Evolutionary conservation across 2,888 invertebrate genomes (phyloP).

Genomic region (Polietes domitor): DNA sequence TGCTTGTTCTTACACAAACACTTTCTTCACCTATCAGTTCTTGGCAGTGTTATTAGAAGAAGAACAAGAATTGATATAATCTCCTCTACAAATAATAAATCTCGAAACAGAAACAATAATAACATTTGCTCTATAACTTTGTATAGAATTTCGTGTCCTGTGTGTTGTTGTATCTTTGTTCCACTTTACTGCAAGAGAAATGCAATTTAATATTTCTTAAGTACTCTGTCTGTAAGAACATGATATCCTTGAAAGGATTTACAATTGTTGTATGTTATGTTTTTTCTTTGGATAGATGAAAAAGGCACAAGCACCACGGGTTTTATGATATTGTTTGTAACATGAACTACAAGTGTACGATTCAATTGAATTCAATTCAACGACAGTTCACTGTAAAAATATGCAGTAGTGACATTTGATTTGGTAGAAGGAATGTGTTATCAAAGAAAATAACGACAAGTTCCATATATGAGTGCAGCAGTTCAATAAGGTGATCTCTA

Average conservation of each 20-base stretch:
- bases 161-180: not conserved
- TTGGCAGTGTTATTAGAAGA: not conserved
- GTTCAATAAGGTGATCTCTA: too few relatives aligned
- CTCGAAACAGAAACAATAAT: conserved; percentile 36
- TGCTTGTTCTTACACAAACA: not conserved
- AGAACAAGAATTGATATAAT: conserved; percentile 3
- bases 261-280: conserved; percentile 13
- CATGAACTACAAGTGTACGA: too few relatives aligned
- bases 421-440: too few relatives aligned
- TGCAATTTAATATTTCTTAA: conserved; percentile 45
- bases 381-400: too few relatives aligned
- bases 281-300: too few relatives aligned
- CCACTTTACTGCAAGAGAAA: not conserved
- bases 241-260: conserved; percentile 14
- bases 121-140: conserved; percentile 21
- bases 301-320: too few relatives aligned
- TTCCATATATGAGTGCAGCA: too few relatives aligned
- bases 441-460: too few relatives aligned
- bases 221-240: not conserved
- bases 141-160: not conserved
- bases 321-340: too few relatives aligned
- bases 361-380: too few relatives aligned
- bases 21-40: not conserved
- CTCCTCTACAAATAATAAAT: conserved; percentile 38
- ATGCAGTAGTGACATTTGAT: too few relatives aligned